Evolutionary conservation across 2,797 vertebrate genomes (phyloP).

Genomic region (Lagodon rhomboides): DNA sequence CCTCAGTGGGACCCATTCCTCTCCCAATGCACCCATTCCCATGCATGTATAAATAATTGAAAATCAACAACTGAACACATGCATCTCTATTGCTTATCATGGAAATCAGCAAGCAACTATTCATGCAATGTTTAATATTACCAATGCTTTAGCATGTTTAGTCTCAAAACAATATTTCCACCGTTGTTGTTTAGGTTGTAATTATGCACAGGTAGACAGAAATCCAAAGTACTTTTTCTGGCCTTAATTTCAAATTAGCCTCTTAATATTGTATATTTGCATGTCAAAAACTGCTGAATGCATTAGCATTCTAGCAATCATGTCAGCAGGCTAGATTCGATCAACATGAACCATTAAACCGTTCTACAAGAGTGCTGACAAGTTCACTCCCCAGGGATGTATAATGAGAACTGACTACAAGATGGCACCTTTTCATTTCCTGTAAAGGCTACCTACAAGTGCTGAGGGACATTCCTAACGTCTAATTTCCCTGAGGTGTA

Average conservation of each 20-base stretch:
- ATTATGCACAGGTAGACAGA: not conserved
- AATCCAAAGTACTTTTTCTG: not conserved
- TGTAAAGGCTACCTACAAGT: not conserved
- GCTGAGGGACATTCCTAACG: not conserved
- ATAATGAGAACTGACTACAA: not conserved
- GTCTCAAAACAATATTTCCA: slow-evolving; percentile 8
- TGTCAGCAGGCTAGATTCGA: no score
- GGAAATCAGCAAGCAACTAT: slow-evolving; percentile 4
- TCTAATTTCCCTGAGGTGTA: no score
- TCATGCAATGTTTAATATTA: not conserved
- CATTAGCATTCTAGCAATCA: no score
- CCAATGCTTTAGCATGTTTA: not conserved
- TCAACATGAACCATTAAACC: no score
- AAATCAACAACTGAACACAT: slow-evolving; percentile 8
- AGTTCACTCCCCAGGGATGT: not conserved
- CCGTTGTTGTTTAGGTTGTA: slow-evolving; percentile 13
- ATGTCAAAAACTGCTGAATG: no score
- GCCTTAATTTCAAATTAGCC: slow-evolving; percentile 2
- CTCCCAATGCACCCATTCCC: not conserved
- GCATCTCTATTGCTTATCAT: slow-evolving; percentile 7
- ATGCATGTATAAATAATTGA: not conserved
- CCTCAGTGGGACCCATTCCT: not conserved
- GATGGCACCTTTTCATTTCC: not conserved
- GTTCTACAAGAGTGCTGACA: no score
- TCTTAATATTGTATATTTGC: not conserved